These are phyloP conservation scores for Mantis religiosa DNA, from an alignment of 2,888 invertebrate species.

Conservation along the genomic window DNA sequence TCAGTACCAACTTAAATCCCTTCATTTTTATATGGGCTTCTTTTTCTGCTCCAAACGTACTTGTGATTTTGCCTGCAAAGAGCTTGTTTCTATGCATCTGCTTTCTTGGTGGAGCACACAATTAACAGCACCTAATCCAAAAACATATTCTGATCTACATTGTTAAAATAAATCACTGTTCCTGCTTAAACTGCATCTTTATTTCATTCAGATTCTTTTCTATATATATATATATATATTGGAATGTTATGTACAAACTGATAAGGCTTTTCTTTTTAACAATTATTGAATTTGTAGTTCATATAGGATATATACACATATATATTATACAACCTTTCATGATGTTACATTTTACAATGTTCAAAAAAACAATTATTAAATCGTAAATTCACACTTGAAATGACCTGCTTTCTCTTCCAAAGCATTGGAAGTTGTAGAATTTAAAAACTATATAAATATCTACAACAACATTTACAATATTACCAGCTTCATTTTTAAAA, in stretches of 20 bases:
- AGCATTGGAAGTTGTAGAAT: not conserved
- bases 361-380: not conserved
- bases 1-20: no score
- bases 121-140: no score
- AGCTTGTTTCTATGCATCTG: no score
- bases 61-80: no score
- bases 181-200: not conserved
- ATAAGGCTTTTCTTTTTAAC: not conserved
- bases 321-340: not conserved
- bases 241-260: not conserved
- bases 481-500: not conserved
- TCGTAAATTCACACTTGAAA: not conserved
- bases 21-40: no score
- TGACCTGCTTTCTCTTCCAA: not conserved
- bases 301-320: not conserved
- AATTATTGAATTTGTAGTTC: not conserved
- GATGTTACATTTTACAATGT: not conserved
- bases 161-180: not conserved
- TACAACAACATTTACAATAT: constrained; percentile 14
- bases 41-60: no score
- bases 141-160: not conserved
- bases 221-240: no score
- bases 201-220: not conserved
- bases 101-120: no score
- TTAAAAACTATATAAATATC: not conserved